phyloP scores from a whole-genome alignment of 2,797 vertebrate species.

The Halcyon smyrnensis region DNA sequence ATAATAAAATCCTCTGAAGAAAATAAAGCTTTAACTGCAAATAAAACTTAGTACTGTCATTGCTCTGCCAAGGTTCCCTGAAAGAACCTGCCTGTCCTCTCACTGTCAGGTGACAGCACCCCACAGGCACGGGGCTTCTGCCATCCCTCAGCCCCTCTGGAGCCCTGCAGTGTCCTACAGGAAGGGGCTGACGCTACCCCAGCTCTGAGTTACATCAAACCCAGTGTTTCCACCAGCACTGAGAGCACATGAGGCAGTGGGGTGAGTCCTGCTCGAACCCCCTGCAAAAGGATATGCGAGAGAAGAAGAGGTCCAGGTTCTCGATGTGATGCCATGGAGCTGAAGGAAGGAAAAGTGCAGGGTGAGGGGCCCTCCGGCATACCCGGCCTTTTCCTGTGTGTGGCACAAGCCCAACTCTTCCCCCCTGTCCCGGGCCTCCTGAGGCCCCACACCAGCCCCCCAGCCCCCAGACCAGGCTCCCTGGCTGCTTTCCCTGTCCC shows the following conservation, averaged over 20 bases:
- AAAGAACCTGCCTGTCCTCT: neutral
- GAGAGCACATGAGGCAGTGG: neutral
- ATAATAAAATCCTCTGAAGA: neutral
- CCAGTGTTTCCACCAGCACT: neutral
- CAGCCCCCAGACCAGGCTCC: neutral
- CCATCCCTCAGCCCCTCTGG: neutral
- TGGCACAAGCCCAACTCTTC: neutral
- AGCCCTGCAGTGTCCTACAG: neutral
- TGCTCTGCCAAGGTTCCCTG: neutral
- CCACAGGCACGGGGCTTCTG: neutral
- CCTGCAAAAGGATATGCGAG: slow-evolving; percentile 94
- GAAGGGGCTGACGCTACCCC: neutral
- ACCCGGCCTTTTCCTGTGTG: neutral
- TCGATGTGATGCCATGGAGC: slow-evolving; percentile 99
- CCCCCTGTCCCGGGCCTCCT: neutral
- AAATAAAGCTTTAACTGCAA: neutral
- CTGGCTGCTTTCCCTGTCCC: neutral
- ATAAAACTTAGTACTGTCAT: neutral
- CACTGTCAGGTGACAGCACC: neutral
- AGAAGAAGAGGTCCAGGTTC: slow-evolving; percentile 98
- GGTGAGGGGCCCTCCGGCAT: neutral
- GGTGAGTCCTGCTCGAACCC: neutral
- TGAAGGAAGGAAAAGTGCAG: slow-evolving; percentile 64
- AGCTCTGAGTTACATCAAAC: neutral
- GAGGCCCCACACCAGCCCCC: accelerated